Evolutionary conservation across 2,113 vertebrate genomes (phyloP).

Genomic region (Montifringilla adamsi): DNA sequence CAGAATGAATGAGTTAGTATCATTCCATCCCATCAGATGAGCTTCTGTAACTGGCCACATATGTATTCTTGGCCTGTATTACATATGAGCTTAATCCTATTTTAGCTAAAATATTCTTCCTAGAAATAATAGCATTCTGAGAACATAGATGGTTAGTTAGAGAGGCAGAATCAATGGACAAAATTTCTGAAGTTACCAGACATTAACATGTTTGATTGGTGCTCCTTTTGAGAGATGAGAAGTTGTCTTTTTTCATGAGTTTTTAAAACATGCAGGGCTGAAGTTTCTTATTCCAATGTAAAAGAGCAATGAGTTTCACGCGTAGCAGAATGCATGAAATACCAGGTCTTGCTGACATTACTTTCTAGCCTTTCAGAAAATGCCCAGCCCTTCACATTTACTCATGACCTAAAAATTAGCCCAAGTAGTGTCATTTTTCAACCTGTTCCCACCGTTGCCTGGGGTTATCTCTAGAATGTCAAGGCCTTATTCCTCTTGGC

Average conservation of each 20-base stretch:
- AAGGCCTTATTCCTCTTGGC: not conserved
- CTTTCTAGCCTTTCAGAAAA: not conserved
- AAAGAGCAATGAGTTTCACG: not conserved
- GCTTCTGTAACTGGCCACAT: not conserved
- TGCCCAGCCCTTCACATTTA: not conserved
- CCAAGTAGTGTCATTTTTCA: constrained; percentile 22
- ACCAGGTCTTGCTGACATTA: not conserved
- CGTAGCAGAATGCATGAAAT: not conserved
- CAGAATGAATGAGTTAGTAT: not conserved
- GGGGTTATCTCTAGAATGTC: not conserved
- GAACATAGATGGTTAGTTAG: not conserved
- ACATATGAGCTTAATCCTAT: not conserved
- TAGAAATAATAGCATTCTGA: not conserved
- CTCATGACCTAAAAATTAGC: constrained; percentile 2
- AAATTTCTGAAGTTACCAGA: not conserved
- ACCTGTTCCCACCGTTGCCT: not conserved
- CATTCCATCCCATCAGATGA: not conserved
- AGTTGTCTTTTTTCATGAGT: not conserved
- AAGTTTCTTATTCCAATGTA: not conserved
- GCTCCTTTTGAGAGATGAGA: not conserved
- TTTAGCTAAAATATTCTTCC: not conserved
- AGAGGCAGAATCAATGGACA: not conserved
- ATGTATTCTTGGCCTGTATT: not conserved
- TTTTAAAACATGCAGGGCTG: not conserved
- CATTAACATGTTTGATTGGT: not conserved